Evolutionary conservation across 2,113 vertebrate genomes (phyloP).

Genomic region (Haemorhous mexicanus): DNA sequence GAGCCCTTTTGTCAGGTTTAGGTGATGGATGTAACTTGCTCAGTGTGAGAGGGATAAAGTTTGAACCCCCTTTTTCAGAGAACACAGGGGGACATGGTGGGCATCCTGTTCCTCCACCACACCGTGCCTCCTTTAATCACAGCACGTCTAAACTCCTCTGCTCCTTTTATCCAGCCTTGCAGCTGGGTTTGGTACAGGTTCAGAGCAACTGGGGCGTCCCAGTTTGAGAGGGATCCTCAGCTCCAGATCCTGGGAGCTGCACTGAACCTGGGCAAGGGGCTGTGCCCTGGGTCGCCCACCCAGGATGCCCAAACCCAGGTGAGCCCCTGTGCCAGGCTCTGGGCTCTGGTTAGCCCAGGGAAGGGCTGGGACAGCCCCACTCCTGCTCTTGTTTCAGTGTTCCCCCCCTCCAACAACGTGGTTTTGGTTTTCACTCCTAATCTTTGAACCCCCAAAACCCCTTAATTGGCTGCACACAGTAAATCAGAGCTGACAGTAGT

Average conservation of each 20-base stretch:
- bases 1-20: not conserved
- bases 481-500: conserved; percentile 77
- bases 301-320: accelerated
- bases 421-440: conserved; percentile 44
- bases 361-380: not conserved
- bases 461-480: conserved; percentile 67
- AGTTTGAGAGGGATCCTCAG: not conserved
- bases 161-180: not conserved
- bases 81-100: accelerated
- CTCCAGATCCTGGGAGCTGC: not conserved
- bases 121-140: accelerated
- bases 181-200: not conserved
- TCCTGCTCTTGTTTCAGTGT: not conserved
- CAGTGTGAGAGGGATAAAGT: not conserved
- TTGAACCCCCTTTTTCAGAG: not conserved
- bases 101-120: accelerated
- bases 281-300: too few species aligned
- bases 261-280: not conserved
- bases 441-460: conserved; percentile 57
- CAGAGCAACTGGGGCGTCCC: not conserved
- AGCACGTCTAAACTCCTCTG: not conserved
- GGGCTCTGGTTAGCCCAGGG: not conserved
- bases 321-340: not conserved
- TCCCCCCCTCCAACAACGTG: not conserved
- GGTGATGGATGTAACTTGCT: not conserved